phyloP scores from a whole-genome alignment of 2,888 invertebrate species.

The Mystacides longicornis region DNA sequence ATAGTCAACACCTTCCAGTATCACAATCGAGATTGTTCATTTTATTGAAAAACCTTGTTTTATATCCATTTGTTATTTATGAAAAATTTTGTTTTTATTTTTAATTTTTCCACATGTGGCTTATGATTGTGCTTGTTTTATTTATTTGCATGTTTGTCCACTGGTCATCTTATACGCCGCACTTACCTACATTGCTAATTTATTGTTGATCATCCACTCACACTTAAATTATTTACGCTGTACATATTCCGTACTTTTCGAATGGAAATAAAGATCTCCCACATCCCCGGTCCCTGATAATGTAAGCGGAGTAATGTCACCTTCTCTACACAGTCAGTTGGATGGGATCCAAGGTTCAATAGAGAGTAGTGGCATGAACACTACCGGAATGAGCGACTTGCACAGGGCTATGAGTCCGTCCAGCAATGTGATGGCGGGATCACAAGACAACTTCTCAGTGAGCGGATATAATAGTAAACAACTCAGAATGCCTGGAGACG shows the following conservation, averaged over 20 bases:
- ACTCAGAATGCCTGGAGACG: slow-evolving; percentile 29
- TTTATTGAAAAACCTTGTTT: too few species aligned
- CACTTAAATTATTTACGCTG: not conserved
- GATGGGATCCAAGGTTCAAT: slow-evolving; percentile 32
- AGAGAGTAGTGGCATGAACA: slow-evolving; percentile 35
- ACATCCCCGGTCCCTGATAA: slow-evolving; percentile 38
- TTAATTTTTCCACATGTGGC: slow-evolving; percentile 26
- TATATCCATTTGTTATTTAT: not conserved
- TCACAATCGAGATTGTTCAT: too few species aligned
- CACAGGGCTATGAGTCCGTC: slow-evolving; percentile 39
- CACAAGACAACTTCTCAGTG: slow-evolving; percentile 55
- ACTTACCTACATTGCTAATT: slow-evolving; percentile 13
- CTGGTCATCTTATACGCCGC: slow-evolving; percentile 33
- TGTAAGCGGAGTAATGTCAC: slow-evolving; percentile 43
- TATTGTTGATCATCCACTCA: slow-evolving; percentile 9
- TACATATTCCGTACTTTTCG: too few species aligned
- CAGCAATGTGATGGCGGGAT: slow-evolving; percentile 17
- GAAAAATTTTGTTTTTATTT: not conserved
- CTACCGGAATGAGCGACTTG: slow-evolving; percentile 38
- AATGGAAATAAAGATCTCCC: slow-evolving; percentile 38
- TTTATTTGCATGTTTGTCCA: slow-evolving; percentile 48
- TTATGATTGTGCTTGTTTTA: slow-evolving; percentile 32
- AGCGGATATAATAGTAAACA: slow-evolving; percentile 33
- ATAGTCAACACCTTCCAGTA: too few species aligned
- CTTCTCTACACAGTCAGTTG: slow-evolving; percentile 28